These are phyloP conservation scores for Onychomys arenicola DNA, from an alignment of 2,797 vertebrate species.

Conservation along the genomic window DNA sequence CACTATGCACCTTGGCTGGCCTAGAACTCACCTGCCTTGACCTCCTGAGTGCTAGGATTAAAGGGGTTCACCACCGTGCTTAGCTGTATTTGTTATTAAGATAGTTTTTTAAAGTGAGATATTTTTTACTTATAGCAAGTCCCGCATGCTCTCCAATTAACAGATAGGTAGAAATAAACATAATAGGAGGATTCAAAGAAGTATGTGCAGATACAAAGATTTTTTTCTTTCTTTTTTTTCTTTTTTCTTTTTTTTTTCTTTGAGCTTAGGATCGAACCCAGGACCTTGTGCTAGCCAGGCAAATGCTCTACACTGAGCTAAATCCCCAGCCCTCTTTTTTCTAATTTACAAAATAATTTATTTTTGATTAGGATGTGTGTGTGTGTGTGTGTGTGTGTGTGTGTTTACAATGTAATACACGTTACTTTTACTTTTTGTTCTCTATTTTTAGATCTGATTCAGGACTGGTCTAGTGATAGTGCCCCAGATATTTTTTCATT, in stretches of 20 bases:
- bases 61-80: neutral
- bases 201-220: neutral
- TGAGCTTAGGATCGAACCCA: no score
- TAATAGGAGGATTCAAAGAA: neutral
- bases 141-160: neutral
- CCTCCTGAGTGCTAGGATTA: neutral
- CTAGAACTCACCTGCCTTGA: neutral
- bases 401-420: neutral
- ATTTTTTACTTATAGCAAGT: neutral
- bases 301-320: no score
- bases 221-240: slow-evolving; percentile 57
- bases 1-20: neutral
- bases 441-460: slow-evolving; percentile 93
- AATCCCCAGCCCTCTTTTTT: no score
- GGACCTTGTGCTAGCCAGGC: no score
- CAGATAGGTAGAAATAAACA: neutral
- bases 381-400: slow-evolving; percentile 5
- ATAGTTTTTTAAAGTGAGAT: slow-evolving; percentile 9
- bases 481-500: slow-evolving; percentile 99
- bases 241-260: slow-evolving; percentile 57
- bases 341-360: slow-evolving; percentile 26
- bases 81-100: neutral
- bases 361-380: slow-evolving; percentile 56
- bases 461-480: slow-evolving; percentile 98
- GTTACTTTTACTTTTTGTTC: slow-evolving; percentile 64